Conservation (phyloP, 1,140 invertebrate genomes). For the Pissodes strobi region DNA sequence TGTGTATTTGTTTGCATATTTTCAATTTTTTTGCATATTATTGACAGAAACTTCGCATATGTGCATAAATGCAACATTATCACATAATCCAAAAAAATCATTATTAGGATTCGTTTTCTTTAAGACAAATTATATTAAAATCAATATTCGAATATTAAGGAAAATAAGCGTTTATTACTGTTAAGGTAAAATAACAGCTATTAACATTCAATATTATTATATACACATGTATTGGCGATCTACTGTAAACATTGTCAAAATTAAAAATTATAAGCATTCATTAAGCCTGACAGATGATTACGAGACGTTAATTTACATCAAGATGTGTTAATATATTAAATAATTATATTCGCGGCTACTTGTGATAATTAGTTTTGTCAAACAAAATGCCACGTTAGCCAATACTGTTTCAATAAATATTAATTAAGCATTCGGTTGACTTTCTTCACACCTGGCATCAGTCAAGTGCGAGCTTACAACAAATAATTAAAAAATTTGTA, state of each 20-base stretch:
- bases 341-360: not conserved
- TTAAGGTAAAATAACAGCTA: too few relatives aligned
- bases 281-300: constrained; percentile 2
- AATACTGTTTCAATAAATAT: too few relatives aligned
- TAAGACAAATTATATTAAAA: constrained; percentile 4
- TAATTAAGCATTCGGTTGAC: too few relatives aligned
- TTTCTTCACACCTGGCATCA: too few relatives aligned
- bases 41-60: too few relatives aligned
- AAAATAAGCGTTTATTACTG: constrained; percentile 13
- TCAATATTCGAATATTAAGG: constrained; percentile 5
- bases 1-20: too few relatives aligned
- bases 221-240: constrained; percentile 19
- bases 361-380: not conserved
- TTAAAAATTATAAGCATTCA: not conserved
- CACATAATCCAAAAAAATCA: not conserved
- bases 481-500: too few relatives aligned
- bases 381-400: too few relatives aligned
- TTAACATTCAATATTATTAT: too few relatives aligned
- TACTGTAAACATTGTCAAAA: not conserved
- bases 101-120: not conserved
- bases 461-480: too few relatives aligned
- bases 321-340: not conserved
- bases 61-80: too few relatives aligned
- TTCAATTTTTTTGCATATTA: too few relatives aligned
- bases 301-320: not conserved